Conservation (phyloP, 2,888 invertebrate genomes). For the Eilema caniola region DNA sequence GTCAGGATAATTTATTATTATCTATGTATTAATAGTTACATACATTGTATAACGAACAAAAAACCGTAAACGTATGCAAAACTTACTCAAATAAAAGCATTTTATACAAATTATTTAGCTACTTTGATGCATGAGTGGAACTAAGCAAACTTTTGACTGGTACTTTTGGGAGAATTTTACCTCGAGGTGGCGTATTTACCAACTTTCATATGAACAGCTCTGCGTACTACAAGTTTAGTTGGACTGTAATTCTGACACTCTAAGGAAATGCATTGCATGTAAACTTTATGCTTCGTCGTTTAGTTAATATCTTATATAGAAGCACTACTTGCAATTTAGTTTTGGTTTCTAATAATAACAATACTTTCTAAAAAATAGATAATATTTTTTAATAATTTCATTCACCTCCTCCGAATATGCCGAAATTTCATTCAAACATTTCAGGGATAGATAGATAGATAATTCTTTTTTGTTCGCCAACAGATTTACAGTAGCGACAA, state of each 20-base stretch:
- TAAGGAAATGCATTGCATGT: constrained; percentile 68
- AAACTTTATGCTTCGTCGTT: constrained; percentile 70
- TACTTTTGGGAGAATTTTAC: constrained; percentile 71
- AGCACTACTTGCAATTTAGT: constrained; percentile 79
- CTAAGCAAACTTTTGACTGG: constrained; percentile 60
- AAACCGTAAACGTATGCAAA: constrained; percentile 37
- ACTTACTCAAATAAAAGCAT: constrained; percentile 46
- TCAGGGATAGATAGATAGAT: no score
- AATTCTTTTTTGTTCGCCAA: no score
- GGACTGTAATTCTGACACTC: constrained; percentile 81
- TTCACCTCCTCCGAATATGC: no score
- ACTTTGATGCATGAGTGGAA: constrained; percentile 53
- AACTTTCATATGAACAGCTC: constrained; percentile 79
- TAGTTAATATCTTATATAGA: constrained; percentile 79
- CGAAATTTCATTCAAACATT: no score
- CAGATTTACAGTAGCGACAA: no score
- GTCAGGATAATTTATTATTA: no score
- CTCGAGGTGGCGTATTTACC: constrained; percentile 69
- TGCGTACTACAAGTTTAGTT: constrained; percentile 78
- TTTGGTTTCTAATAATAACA: constrained; percentile 60
- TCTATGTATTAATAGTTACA: no score
- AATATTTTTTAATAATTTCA: no score
- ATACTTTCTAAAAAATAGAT: no score
- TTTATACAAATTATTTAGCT: constrained; percentile 55
- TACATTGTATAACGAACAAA: constrained; percentile 17